Evolutionary conservation across 2,797 vertebrate genomes (phyloP), one percentile per base, ranked within the genome.

Genomic region (Tokudaia muenninki): DNA sequence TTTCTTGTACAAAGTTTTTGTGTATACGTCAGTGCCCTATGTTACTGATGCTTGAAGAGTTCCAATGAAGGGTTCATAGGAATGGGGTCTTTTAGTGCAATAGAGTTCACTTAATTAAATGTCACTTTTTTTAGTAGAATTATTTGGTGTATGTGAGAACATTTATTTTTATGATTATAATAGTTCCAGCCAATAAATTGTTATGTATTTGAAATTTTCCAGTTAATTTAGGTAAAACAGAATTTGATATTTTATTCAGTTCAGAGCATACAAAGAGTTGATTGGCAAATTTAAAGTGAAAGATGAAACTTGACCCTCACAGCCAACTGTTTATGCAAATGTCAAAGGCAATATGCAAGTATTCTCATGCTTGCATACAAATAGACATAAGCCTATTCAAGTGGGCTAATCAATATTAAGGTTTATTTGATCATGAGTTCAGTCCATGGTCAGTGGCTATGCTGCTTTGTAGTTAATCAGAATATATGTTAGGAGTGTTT

Each of bases 1-100:
- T 97, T 94, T 94, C 37, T 95, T 90, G 37, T 57, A 96, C 82
- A 50, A 98, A 97, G 89, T 77, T 10, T 95, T 1, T 96, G 5
- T 61, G 97, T 98, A 96, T 96, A 91, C 95, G 94, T 97, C 95
- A 97, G 67, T 96, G 13, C 21, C 14, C 31, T 90, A 41, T 83
- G 92, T 92, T 82, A 86, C 55, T 61, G 59, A 87, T 65, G 31
- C 14, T 88, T 96, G 22, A 94, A 34, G 31, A 74, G 50, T 74
- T 82, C n/a, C 94, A 82, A 86, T 63, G 80, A 65, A 13, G 9
- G 75, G 11, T 63, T 91, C 80, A 93, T 37, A 75, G 14, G 11
- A 70, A 86, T 31, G 47, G 0, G 0, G 26, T 61, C 74, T 80
- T 92, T 91, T 44, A 84, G 44, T 31, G 82, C 79, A 83, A 10